Evolutionary conservation across 2,113 vertebrate species (phyloP).

Genomic region (Nothobranchius kuhntae): DNA sequence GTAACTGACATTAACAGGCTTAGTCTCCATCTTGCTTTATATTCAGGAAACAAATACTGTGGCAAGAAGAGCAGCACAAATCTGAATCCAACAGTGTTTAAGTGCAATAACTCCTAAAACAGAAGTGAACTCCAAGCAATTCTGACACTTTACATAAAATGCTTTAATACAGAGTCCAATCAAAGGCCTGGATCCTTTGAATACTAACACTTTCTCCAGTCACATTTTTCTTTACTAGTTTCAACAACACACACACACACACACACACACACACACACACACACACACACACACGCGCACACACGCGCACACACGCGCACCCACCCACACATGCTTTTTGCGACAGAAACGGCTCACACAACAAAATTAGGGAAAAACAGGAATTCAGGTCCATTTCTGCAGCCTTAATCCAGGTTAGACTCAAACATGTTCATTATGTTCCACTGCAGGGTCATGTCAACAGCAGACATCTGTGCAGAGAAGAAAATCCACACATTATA

Average conservation of each 20-base stretch:
- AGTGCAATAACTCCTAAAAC: too few species aligned
- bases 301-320: too few species aligned
- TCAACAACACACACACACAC: background rate
- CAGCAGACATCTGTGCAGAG: conserved; percentile 81
- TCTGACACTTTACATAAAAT: background rate
- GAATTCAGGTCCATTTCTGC: background rate
- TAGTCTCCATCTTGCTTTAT: too few species aligned
- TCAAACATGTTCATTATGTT: conserved; percentile 92
- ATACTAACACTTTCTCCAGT: background rate
- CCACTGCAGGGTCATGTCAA: conserved; percentile 88
- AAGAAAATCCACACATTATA: background rate
- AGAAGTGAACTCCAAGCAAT: too few species aligned
- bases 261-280: background rate
- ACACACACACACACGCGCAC: too few species aligned
- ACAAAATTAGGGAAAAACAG: background rate
- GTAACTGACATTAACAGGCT: too few species aligned
- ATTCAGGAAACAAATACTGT: too few species aligned
- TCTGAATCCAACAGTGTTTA: too few species aligned
- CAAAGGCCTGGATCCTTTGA: background rate
- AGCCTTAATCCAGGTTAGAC: conserved; percentile 81
- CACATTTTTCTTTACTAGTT: background rate
- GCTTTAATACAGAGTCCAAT: conserved; percentile 13
- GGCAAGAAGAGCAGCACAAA: too few species aligned
- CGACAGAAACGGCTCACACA: background rate
- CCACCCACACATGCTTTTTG: background rate